Base-by-base conservation (phyloP, 2,113 vertebrate species). In the Dascyllus trimaculatus region DNA sequence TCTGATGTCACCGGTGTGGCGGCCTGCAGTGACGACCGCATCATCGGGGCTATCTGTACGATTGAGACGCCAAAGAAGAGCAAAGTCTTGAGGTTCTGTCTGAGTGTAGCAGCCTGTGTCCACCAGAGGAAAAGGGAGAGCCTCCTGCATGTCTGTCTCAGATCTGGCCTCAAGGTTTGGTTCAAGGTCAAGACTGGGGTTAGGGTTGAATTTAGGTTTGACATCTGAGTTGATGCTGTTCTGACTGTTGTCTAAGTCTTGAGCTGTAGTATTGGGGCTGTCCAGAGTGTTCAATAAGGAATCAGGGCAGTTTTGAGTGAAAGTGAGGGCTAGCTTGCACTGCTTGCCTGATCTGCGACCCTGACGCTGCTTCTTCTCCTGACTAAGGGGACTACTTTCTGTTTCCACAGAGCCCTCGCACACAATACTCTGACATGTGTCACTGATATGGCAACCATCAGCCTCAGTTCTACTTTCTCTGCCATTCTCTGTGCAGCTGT, bases 61-160 rank as follows among this genome's bases (percentile, higher is more conserved):
- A 89, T 96, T 95, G 65, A 98, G 84, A 76, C 96, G 96, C 98
- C 98, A 99, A 35, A 97, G 88, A 0, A 97, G 73, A 62, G 96
- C 96, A 87, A 99, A 97, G 87, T 98, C 97, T 63, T 95, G 95
- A 22, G 98, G 94, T 69, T 97, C 95, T 10, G 98, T 98, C 85
- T 99, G 98, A 11, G 96, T 84, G 71, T 57, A 56, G 45, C 49
- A 65, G 67, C 79, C 73, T 8, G 6, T 26, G 15, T 74, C 73
- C 24, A 26, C 57, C 5, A 18, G 18, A 58, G 17, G 17, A 22
- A 5, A 4, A 22, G 56, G n/a, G 3, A 75, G 38, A 25, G n/a
- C 46, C 15, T 63, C 58, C 56, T 70, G 81, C 21, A 26, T 56
- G 8, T 24, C 57, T 26, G 60, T 19, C 15, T 75, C 63, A 17